phyloP scores from a whole-genome alignment of 2,113 vertebrate species.

The Chaenogobius annularis region DNA sequence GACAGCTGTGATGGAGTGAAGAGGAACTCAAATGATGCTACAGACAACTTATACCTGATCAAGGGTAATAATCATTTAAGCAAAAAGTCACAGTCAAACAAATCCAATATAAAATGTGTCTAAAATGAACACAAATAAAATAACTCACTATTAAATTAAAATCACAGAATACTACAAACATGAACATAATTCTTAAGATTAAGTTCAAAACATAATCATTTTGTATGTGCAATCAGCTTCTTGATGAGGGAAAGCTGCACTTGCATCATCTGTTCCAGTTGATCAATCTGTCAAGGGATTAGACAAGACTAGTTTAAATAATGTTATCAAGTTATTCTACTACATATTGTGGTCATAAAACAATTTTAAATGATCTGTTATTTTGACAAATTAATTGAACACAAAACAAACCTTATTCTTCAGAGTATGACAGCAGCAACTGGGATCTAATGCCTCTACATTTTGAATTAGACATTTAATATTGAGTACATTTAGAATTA shows the following conservation, averaged over 20 bases:
- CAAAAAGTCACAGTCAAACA: neutral
- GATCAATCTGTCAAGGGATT: constrained; percentile 60
- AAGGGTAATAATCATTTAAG: too few species aligned
- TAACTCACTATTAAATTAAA: neutral
- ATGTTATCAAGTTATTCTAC: neutral
- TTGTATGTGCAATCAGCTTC: constrained; percentile 30
- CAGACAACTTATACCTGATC: neutral
- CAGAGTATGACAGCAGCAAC: constrained; percentile 65
- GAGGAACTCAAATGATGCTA: neutral
- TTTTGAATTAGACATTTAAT: constrained; percentile 6
- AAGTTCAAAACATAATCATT: constrained; percentile 12
- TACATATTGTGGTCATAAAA: neutral
- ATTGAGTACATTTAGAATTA: neutral
- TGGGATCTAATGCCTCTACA: constrained; percentile 24
- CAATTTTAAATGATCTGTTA: neutral
- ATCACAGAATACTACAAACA: neutral
- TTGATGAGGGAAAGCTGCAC: constrained; percentile 56
- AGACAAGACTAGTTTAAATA: neutral
- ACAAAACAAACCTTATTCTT: constrained; percentile 63
- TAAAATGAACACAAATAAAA: neutral
- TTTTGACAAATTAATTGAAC: neutral
- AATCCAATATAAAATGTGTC: neutral
- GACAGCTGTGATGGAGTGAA: constrained; percentile 6
- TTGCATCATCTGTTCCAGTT: constrained; percentile 63
- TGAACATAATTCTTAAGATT: neutral